A percentile compares a stretch with the other conserved stretches of the same genome.
phyloP scores from a whole-genome alignment of 1,140 invertebrate genomes.

The Drosophila lini region DNA sequence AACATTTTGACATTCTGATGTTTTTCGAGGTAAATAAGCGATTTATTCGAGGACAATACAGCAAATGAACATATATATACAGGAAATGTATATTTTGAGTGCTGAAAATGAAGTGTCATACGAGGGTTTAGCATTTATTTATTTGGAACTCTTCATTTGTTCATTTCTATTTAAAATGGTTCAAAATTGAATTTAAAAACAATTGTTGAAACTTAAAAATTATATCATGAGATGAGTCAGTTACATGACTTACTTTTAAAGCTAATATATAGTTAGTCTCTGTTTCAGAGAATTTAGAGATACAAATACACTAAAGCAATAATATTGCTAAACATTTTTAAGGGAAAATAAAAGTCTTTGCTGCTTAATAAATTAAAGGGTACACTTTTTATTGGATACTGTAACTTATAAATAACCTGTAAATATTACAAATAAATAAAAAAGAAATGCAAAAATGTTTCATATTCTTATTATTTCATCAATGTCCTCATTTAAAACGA shows the following conservation, averaged over 20 bases:
- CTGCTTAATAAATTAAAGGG: too few relatives aligned
- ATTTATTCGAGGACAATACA: conserved; percentile 7
- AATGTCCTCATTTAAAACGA: conserved; percentile 22
- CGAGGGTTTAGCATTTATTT: neutral
- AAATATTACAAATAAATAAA: neutral
- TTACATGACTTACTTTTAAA: neutral
- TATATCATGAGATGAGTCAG: neutral
- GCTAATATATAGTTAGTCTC: neutral
- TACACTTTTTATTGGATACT: too few relatives aligned
- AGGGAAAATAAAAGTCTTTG: too few relatives aligned
- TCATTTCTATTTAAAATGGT: neutral
- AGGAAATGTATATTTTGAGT: neutral
- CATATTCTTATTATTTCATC: conserved; percentile 10
- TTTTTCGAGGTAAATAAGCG: conserved; percentile 23
- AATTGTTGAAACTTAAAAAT: neutral
- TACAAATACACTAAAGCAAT: neutral
- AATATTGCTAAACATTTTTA: too few relatives aligned
- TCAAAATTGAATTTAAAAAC: neutral
- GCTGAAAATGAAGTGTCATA: neutral
- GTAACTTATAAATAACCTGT: too few relatives aligned
- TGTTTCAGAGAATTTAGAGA: neutral
- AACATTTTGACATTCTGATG: conserved; percentile 26
- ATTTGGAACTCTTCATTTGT: neutral
- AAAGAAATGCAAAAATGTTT: neutral
- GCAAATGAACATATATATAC: conserved; percentile 5